Evolutionary conservation across 1,140 invertebrate genomes (phyloP), one percentile per base, ranked within the genome.

Genomic region (Brachionus plicatilis): DNA sequence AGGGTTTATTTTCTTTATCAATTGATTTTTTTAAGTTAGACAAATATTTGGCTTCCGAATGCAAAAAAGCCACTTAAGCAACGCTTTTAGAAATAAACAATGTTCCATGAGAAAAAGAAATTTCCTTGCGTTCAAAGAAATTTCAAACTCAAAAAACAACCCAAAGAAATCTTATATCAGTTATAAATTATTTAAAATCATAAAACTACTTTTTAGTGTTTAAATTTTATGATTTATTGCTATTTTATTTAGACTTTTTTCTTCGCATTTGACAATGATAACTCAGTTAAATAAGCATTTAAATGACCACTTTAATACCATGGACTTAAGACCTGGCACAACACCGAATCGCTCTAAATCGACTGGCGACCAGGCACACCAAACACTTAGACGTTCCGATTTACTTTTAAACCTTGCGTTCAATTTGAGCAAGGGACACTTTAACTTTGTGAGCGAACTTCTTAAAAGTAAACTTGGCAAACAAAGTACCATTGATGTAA

Each of bases 361-460:
- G 14, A 76, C 9, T 47, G 17, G 20, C 3, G 68, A 7, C 6
- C 17, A 72, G 6, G 1, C 12, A 72, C 9, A 4, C 0, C n/a
- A 6, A 5, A 12, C 68, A 53, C 24, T 60, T 53, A 82, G 14
- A 37, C 79, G 79, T 14, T 60, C 50, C 5, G 24, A 20, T 9
- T 68, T 82, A 45, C 37, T 82, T 7, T 41, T 20, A 20, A 60
- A 37, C 5, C 41, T 82, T 27, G 12, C 79, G 8, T 65, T 60
- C 29, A 82, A 82, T 37, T 14, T 82, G 2, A 82, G 79, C 29
- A 60, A 68, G 37, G 79, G 79, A 33, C 79, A 82, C 27, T 82
- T 43, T 60, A 82, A 43, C 37, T 82, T 60, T 47, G 79, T 45
- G 2, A 60, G 53, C 29, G 79, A 82, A 33, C 24, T 82, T 24